These are phyloP conservation scores for Saccopteryx bilineata DNA, from an alignment of 2,113 vertebrate species.

Conservation along the genomic window DNA sequence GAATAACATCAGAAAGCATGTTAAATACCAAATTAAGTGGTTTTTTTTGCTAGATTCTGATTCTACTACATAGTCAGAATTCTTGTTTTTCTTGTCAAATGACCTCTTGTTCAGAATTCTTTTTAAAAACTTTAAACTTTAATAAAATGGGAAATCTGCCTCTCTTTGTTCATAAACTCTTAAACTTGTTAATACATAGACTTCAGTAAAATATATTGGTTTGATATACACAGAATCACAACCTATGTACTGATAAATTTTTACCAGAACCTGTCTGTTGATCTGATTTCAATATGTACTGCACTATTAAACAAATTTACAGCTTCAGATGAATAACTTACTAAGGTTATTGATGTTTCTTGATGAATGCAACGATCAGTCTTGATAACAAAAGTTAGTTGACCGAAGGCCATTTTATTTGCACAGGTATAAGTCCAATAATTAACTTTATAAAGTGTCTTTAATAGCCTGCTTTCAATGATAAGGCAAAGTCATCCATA, in stretches of 20 bases:
- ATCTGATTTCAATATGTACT: conserved; percentile 64
- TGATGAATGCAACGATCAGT: conserved; percentile 53
- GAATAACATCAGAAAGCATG: neutral
- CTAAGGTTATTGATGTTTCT: conserved; percentile 62
- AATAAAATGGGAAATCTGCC: neutral
- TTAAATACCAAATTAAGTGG: conserved; percentile 2
- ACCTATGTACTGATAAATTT: neutral
- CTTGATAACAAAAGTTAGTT: conserved; percentile 71
- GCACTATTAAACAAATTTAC: conserved; percentile 55
- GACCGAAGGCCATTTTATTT: conserved; percentile 65
- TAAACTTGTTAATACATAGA: neutral
- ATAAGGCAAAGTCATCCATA: conserved; percentile 75
- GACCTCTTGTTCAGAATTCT: conserved; percentile 21
- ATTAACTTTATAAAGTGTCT: conserved; percentile 70
- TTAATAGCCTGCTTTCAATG: conserved; percentile 65
- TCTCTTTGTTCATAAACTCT: neutral
- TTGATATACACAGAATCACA: neutral
- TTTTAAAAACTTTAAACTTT: conserved; percentile 37
- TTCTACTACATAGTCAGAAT: neutral
- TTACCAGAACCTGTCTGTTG: neutral
- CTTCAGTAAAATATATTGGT: conserved; percentile 13
- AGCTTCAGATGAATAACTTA: conserved; percentile 59
- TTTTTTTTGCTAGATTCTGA: neutral
- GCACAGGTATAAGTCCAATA: conserved; percentile 72
- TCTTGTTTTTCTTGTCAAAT: neutral